These are phyloP conservation scores for Triplophysa bombifrons DNA, from an alignment of 2,797 vertebrate genomes.

Conservation along the genomic window DNA sequence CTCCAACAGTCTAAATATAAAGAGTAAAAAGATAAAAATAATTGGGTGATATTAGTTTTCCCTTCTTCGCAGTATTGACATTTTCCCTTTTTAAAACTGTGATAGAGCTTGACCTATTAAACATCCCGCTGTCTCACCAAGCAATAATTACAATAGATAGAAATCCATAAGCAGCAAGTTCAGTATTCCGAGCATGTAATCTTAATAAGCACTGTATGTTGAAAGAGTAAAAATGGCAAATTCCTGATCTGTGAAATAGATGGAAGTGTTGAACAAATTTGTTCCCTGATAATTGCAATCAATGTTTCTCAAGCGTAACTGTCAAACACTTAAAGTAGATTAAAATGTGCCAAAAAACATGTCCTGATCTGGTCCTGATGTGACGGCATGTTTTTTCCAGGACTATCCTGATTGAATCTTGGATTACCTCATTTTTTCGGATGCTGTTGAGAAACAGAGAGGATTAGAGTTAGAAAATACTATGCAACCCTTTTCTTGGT, in stretches of 20 bases:
- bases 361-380: background rate
- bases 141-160: background rate
- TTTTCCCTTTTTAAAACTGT: conserved; percentile 1
- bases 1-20: background rate
- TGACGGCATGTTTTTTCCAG: conserved; percentile 27
- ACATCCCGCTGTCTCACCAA: background rate
- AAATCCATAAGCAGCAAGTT: conserved; percentile 28
- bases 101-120: background rate
- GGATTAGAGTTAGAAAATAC: background rate
- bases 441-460: conserved; percentile 61
- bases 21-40: conserved; percentile 9
- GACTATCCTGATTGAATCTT: background rate
- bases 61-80: conserved; percentile 1
- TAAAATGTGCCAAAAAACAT: conserved; percentile 17
- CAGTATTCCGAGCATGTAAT: background rate
- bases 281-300: conserved; percentile 38
- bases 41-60: background rate
- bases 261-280: background rate
- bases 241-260: conserved; percentile 2
- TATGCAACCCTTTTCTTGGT: background rate
- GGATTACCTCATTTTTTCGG: conserved; percentile 62
- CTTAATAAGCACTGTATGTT: background rate
- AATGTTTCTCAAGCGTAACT: conserved; percentile 26
- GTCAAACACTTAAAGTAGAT: background rate
- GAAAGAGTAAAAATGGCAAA: conserved; percentile 5